A percentile compares a stretch with the other conserved stretches of the same genome.
phyloP scores from a whole-genome alignment of 2,113 vertebrate species.

The Cheilinus undulatus region DNA sequence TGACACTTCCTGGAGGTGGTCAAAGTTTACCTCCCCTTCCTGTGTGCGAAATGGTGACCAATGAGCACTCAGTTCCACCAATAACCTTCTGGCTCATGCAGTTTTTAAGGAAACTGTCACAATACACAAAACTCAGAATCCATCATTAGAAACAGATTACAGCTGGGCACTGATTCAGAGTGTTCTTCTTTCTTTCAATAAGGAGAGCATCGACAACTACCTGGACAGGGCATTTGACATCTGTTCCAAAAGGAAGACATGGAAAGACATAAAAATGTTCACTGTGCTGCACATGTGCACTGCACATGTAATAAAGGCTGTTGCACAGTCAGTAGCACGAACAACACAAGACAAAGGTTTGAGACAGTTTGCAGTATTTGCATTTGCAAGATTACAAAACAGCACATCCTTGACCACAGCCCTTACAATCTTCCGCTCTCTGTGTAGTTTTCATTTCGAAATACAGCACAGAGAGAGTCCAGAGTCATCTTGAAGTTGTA shows the following conservation, averaged over 20 bases:
- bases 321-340: background rate
- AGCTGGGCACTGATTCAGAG: slow-evolving; percentile 7
- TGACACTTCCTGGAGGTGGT: background rate
- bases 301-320: slow-evolving; percentile 35
- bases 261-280: slow-evolving; percentile 10
- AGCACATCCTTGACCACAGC: background rate
- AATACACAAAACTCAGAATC: background rate
- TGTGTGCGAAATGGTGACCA: background rate
- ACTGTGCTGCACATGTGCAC: slow-evolving; percentile 37
- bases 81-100: slow-evolving; percentile 39
- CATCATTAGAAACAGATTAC: slow-evolving; percentile 19
- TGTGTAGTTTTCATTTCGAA: slow-evolving; percentile 15
- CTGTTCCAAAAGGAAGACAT: slow-evolving; percentile 10
- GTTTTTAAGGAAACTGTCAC: slow-evolving; percentile 2
- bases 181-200: slow-evolving; percentile 6
- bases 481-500: no score
- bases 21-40: background rate
- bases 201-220: slow-evolving; percentile 5
- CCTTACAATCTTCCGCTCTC: background rate
- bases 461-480: background rate
- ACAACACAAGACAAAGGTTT: slow-evolving; percentile 27
- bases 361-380: slow-evolving; percentile 28
- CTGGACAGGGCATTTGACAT: slow-evolving; percentile 16
- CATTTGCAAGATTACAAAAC: slow-evolving; percentile 36
- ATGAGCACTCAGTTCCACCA: background rate